Base-by-base conservation (phyloP, 2,113 vertebrate species). In the Papio anubis region DNA sequence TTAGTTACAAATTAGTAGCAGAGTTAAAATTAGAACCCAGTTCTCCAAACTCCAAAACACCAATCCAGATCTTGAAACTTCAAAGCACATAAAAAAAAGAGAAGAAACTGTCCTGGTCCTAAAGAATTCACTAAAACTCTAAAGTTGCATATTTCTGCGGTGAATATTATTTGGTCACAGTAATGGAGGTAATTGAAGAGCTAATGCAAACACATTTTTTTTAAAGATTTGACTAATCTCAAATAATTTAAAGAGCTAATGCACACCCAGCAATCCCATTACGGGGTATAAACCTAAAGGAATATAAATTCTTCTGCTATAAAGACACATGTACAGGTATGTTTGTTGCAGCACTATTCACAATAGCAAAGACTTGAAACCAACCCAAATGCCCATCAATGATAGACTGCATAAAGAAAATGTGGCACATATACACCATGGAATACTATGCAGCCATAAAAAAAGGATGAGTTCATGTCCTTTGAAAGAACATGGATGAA, bases 71-170 rank as follows among this genome's bases (percentile, higher is more conserved):
- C 40, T 75, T 32, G 43, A 92, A 95, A 79, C 32, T 59, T n/a
- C 6, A 73, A 89, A 96, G 12, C 59, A 43, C 43, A 45, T 45
- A 27, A 27, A 64, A 68, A 96, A 93, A 25, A 96, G 40, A 75
- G 27, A 93, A 50, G 18, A 90, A 90, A 93, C 45, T 10, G 3
- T 8, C 27, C 21, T 73, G 3, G 45, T 78, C 55, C 82, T 88
- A 45, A 83, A 50, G 43, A 93, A 88, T n/a, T 92, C 57, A 82
- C 48, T 88, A 59, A 94, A 97, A 94, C 68, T 66, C 40, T 72
- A n/a, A 20, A 55, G 66, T 48, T 82, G 43, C 32, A 40, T 97
- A 72, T 52, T 76, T 94, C 35, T 70, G 38, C 75, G n/a, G 32
- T 90, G 52, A 94, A 70, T 72, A 66, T 85, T 21, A 81, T 48